These are phyloP conservation scores for Neoascia interrupta DNA, from an alignment of 2,888 invertebrate species.

Conservation along the genomic window DNA sequence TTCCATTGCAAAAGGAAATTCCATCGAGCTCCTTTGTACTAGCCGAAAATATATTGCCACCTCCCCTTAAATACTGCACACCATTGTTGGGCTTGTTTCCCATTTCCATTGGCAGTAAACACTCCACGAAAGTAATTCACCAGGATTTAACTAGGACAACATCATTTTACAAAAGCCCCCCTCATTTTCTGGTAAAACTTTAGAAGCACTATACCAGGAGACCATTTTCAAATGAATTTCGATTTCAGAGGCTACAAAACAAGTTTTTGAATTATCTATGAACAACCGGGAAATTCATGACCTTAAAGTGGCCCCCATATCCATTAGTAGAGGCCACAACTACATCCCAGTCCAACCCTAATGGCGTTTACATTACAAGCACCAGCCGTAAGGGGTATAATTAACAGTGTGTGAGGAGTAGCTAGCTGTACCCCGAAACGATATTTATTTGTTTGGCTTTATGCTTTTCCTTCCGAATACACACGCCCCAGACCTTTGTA, in stretches of 20 bases:
- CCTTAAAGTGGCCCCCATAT: slow-evolving; percentile 47
- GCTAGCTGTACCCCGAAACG: neutral
- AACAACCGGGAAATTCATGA: slow-evolving; percentile 43
- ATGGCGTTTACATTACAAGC: too few species aligned
- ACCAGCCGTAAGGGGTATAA: slow-evolving; percentile 17
- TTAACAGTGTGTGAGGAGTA: slow-evolving; percentile 16
- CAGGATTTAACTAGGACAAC: slow-evolving; percentile 49
- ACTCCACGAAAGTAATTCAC: slow-evolving; percentile 38
- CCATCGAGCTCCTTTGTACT: too few species aligned
- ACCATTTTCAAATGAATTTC: slow-evolving; percentile 37
- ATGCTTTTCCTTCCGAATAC: slow-evolving; percentile 16
- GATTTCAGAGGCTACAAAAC: slow-evolving; percentile 47
- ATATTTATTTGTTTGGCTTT: slow-evolving; percentile 40
- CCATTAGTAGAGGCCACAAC: slow-evolving; percentile 46
- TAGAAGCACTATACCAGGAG: slow-evolving; percentile 6
- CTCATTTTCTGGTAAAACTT: neutral
- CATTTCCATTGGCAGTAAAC: slow-evolving; percentile 9
- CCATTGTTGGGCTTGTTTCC: neutral
- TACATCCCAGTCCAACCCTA: slow-evolving; percentile 45
- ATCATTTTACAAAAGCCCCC: slow-evolving; percentile 26
- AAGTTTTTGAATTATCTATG: slow-evolving; percentile 53
- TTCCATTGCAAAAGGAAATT: too few species aligned
- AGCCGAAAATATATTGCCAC: neutral
- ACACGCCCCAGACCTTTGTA: neutral
- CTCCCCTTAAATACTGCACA: slow-evolving; percentile 17